Percentiles rank a stretch among this genome's conserved stretches.
Conservation (phyloP, 1,140 invertebrate genomes). For the Drosophila sp. region DNA sequence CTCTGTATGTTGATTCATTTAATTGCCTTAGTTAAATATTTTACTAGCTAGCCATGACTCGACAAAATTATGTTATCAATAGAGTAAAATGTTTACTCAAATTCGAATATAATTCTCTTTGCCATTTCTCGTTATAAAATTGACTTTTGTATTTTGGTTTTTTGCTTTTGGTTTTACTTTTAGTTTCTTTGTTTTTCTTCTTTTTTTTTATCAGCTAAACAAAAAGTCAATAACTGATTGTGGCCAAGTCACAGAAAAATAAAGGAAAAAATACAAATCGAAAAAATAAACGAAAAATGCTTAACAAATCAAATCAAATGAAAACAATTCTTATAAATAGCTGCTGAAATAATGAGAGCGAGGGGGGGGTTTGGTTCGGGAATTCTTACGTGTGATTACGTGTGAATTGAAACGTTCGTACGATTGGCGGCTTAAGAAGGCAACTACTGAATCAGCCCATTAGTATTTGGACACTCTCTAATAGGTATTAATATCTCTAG, state of each 20-base stretch:
- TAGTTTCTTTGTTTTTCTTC: conserved; percentile 30
- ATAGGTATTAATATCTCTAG: conserved; percentile 3
- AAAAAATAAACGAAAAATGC: conserved; percentile 26
- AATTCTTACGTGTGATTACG: conserved; percentile 42
- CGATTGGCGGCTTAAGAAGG: background rate
- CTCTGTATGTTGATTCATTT: conserved; percentile 37
- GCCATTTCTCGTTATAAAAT: background rate
- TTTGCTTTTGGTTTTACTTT: conserved; percentile 32
- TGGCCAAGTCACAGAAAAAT: conserved; percentile 21
- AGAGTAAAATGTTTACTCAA: background rate
- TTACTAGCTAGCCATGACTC: conserved; percentile 8
- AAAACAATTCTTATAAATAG: conserved; percentile 60
- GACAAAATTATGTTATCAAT: conserved; percentile 3
- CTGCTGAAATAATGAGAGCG: background rate
- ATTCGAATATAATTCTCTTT: background rate
- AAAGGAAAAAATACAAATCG: conserved; percentile 8
- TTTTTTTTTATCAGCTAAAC: conserved; percentile 62
- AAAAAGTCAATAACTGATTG: conserved; percentile 77
- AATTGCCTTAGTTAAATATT: conserved; percentile 18
- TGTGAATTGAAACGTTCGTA: conserved; percentile 46
- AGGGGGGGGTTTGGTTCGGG: too few species aligned
- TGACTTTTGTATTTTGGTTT: background rate
- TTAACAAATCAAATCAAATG: conserved; percentile 33
- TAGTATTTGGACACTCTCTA: conserved; percentile 1
- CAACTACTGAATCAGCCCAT: background rate